Conservation (phyloP, 2,113 vertebrate genomes). For the Tachycineta bicolor region DNA sequence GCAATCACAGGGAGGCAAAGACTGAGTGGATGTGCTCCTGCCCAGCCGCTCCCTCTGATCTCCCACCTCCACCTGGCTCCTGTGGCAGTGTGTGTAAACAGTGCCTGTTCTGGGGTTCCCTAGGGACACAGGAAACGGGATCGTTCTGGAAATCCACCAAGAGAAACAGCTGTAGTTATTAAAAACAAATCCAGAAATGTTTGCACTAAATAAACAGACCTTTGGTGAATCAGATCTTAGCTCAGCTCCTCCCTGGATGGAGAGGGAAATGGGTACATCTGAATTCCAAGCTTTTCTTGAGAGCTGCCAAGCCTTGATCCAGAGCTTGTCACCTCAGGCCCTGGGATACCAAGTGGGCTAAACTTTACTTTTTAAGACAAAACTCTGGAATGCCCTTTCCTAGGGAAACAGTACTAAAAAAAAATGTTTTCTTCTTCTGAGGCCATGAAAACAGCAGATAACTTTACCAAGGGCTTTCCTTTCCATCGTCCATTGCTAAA, state of each 20-base stretch:
- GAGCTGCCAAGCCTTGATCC: neutral
- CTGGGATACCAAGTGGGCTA: neutral
- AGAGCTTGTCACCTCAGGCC: neutral
- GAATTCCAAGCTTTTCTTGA: neutral
- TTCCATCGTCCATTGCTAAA: neutral
- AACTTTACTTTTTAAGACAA: neutral
- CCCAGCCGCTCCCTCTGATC: neutral
- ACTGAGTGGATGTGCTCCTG: neutral
- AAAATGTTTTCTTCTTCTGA: neutral
- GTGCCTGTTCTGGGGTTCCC: neutral
- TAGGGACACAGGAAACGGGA: fast-evolving
- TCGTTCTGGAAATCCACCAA: neutral
- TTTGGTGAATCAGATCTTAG: neutral
- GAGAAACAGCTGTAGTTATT: neutral
- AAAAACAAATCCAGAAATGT: neutral
- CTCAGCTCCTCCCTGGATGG: neutral
- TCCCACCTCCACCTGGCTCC: neutral
- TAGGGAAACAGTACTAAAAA: neutral
- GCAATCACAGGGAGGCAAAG: neutral
- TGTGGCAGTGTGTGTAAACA: fast-evolving
- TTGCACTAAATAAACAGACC: neutral
- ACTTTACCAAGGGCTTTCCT: neutral
- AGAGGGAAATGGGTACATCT: neutral
- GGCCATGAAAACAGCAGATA: neutral
- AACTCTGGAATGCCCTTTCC: neutral